A percentile compares a stretch with the other conserved stretches of the same genome.
These are phyloP conservation scores for Beaufortia kweichowensis DNA, from an alignment of 2,113 vertebrate species.

Conservation along the genomic window DNA sequence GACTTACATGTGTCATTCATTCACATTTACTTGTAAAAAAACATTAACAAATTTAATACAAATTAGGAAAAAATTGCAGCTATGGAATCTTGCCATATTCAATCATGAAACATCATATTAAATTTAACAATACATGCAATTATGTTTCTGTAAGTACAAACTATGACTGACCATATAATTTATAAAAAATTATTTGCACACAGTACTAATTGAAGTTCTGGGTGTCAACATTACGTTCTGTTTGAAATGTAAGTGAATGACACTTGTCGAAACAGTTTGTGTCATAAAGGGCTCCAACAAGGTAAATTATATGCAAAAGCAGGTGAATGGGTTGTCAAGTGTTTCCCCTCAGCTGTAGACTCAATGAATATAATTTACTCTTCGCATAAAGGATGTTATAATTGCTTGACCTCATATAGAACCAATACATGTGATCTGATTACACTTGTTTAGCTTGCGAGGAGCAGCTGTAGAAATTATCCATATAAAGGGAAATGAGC, in stretches of 20 bases:
- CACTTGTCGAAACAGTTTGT: slow-evolving; percentile 19
- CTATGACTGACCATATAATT: neutral
- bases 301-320: slow-evolving; percentile 32
- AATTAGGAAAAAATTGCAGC: too few relatives aligned
- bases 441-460: slow-evolving; percentile 15
- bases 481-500: neutral
- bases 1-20: neutral
- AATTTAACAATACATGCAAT: too few relatives aligned
- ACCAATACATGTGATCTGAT: slow-evolving; percentile 25
- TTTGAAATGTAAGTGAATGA: slow-evolving; percentile 28
- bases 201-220: slow-evolving; percentile 5
- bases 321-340: slow-evolving; percentile 34
- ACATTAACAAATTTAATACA: too few relatives aligned
- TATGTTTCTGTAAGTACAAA: too few relatives aligned
- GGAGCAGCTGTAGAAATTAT: slow-evolving; percentile 6
- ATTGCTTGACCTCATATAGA: slow-evolving; percentile 26
- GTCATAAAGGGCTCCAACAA: slow-evolving; percentile 33
- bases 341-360: slow-evolving; percentile 28
- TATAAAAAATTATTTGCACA: neutral
- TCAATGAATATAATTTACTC: slow-evolving; percentile 41
- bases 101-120: too few relatives aligned
- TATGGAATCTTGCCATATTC: too few relatives aligned
- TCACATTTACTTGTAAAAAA: neutral
- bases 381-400: slow-evolving; percentile 18
- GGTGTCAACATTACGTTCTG: neutral